Evolutionary conservation across 1,140 invertebrate genomes (phyloP).

Genomic region (Hylyphantes graminicola): DNA sequence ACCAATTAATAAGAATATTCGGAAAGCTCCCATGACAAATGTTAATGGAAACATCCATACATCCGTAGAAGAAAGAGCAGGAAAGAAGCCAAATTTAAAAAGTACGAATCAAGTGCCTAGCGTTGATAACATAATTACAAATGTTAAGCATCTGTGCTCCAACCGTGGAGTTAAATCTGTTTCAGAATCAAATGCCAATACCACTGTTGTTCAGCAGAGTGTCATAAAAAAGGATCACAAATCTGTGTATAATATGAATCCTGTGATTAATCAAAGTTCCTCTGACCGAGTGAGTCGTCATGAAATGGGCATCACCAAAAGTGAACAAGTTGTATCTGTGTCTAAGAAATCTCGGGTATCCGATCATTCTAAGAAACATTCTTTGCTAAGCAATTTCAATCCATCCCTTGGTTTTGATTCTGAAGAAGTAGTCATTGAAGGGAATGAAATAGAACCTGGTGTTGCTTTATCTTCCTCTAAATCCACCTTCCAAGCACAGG

Average conservation of each 20-base stretch:
- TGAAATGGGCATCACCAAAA: constrained; percentile 15
- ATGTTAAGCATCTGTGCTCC: constrained; percentile 38
- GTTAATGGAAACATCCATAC: neutral
- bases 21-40: neutral
- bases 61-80: neutral
- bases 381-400: constrained; percentile 50
- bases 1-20: neutral
- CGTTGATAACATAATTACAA: constrained; percentile 52
- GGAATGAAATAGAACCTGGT: constrained; percentile 7
- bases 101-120: constrained; percentile 15
- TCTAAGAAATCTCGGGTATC: constrained; percentile 5
- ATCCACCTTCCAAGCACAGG: neutral
- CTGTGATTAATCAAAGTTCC: constrained; percentile 23
- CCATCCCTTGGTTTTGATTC: constrained; percentile 33
- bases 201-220: constrained; percentile 8
- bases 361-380: constrained; percentile 22
- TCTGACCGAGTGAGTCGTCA: neutral
- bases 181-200: neutral
- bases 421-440: neutral
- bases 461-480: neutral
- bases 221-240: constrained; percentile 5
- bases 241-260: constrained; percentile 7
- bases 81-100: constrained; percentile 1
- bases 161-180: neutral
- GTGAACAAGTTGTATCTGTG: constrained; percentile 30